Base-by-base conservation (phyloP, 2,797 vertebrate genomes). In the Anguilla megastoma region DNA sequence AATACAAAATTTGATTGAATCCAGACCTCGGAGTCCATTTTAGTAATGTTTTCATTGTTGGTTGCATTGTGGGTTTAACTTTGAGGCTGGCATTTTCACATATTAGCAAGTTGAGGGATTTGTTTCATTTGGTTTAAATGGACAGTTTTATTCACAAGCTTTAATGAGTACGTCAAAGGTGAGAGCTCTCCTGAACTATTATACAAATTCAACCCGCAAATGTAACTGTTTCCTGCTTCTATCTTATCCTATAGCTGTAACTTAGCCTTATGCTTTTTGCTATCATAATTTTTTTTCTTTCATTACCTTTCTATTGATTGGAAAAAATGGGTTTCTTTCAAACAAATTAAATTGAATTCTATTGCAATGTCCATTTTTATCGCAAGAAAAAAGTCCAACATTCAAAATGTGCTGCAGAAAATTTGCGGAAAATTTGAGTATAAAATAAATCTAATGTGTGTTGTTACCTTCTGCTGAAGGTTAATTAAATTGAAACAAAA, bases 401-500 rank as follows among this genome's bases (percentile, higher is more conserved):
- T 36, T 54, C 45, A 84, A 88, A 58, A 84, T 79, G 50, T 56
- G 18, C 36, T 24, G 58, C 69, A 56, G 24, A 6, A 50, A 10
- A 52, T 24, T 54, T 52, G 16, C 9, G 52, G 52, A 84, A 48
- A 3, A 84, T 33, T 30, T 50, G 27, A 56, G 8, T 36, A 7
- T 41, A 21, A 79, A 79, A 79, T 41, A 79, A 79, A 79, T 79
- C 74, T 79, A 16, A 18, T 79, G 36, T 24, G 18, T 41, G 36
- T 8, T 41, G 79, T 87, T 58, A 88, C 90, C 86, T 84, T 76
- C 36, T 88, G 88, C 85, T 90, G 60, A 30, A 76, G 88, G 84
- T 89, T 88, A 90, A 90, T 89, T 91, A 86, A 69, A 89, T 89
- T 90, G 85, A 88, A 89, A 89, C 88, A 88, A 85, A 88, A 54